Evolutionary conservation across 1,140 invertebrate species (phyloP).

Genomic region (Pachypeltis micranthus): DNA sequence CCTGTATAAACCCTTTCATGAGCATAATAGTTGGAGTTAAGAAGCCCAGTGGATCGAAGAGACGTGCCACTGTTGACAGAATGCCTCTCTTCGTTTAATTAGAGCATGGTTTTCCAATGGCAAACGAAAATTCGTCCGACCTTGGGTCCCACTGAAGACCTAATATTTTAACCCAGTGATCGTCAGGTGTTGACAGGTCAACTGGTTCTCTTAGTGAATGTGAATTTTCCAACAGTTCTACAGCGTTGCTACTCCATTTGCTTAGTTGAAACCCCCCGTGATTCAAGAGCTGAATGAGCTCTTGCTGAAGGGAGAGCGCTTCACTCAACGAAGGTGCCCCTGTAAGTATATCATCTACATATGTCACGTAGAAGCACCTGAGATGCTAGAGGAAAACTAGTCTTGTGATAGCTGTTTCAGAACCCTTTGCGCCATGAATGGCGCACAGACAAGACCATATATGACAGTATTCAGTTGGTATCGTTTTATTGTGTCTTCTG

Average conservation of each 20-base stretch:
- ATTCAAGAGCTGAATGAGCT: constrained; percentile 20
- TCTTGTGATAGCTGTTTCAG: constrained; percentile 30
- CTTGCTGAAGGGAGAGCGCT: constrained; percentile 19
- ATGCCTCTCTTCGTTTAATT: constrained; percentile 29
- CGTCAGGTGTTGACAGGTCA: background rate
- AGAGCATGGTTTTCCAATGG: background rate
- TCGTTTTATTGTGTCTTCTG: constrained; percentile 16
- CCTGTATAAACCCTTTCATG: constrained; percentile 35
- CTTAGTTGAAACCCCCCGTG: constrained; percentile 20
- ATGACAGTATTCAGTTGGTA: constrained; percentile 31
- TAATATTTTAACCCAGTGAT: constrained; percentile 11
- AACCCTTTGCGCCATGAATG: constrained; percentile 31
- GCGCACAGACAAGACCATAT: constrained; percentile 30
- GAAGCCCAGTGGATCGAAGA: constrained; percentile 37
- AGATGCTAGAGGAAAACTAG: constrained; percentile 24
- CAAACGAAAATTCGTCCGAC: constrained; percentile 9
- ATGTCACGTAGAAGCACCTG: constrained; percentile 31
- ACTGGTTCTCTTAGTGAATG: background rate
- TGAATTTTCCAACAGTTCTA: background rate
- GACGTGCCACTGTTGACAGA: constrained; percentile 30
- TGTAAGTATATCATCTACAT: constrained; percentile 37
- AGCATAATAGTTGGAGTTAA: constrained; percentile 29
- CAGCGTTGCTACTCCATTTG: constrained; percentile 18
- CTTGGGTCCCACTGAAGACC: constrained; percentile 21
- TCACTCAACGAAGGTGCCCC: constrained; percentile 25